Conservation (phyloP, 2,888 invertebrate species). For the Pristionchus mayeri region DNA sequence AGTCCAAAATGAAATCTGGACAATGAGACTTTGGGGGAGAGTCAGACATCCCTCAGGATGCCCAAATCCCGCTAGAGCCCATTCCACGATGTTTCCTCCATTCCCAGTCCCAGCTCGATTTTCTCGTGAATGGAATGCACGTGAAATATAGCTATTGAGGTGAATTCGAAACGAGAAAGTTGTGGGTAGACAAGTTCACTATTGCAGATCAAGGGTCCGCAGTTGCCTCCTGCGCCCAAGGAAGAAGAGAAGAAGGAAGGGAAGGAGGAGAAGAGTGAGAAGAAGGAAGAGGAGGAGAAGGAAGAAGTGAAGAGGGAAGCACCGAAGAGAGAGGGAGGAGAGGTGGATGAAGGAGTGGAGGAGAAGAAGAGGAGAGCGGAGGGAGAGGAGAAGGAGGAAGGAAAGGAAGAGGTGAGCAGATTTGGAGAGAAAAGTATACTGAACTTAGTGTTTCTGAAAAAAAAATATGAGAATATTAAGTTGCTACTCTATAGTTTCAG, state of each 20-base stretch:
- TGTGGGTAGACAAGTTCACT: not conserved
- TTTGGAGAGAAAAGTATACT: no score
- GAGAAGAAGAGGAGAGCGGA: slow-evolving; percentile 2
- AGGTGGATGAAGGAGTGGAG: not conserved
- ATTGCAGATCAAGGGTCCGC: slow-evolving; percentile 41
- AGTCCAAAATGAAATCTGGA: no score
- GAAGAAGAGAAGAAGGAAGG: not conserved
- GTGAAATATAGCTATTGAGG: no score
- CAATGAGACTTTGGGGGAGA: no score
- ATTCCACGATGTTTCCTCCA: no score
- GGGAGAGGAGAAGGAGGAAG: not conserved
- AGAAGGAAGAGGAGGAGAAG: slow-evolving; percentile 45
- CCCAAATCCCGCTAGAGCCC: no score
- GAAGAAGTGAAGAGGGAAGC: slow-evolving; percentile 17
- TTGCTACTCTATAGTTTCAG: no score
- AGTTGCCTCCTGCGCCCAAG: not conserved
- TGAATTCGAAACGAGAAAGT: not conserved
- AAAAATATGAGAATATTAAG: no score
- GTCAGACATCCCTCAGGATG: no score
- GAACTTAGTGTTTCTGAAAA: no score
- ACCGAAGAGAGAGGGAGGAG: slow-evolving; percentile 12
- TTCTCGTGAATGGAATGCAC: no score
- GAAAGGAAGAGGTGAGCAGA: not conserved
- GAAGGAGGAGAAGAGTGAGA: slow-evolving; percentile 6
- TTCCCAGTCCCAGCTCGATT: no score